Evolutionary conservation across 2,113 vertebrate genomes (phyloP), one percentile per base, ranked within the genome.

Genomic region (Hyla sarda): DNA sequence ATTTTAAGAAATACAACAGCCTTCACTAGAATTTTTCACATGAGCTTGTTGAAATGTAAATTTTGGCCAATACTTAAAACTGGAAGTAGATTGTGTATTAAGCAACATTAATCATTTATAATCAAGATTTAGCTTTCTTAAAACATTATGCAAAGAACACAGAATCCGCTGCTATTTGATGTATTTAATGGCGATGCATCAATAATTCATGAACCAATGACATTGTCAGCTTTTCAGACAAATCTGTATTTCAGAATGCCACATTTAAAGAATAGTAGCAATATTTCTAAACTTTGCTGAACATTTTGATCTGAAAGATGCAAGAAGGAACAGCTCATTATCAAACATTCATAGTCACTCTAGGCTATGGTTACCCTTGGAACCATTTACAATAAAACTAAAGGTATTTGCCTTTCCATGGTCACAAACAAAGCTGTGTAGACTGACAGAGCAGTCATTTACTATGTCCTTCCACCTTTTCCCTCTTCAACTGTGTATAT

Each of bases 31-130:
- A 21, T 28, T 37, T 34, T 62, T 28, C 3, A 17, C 13, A 54
- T 67, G 21, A 37, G 65, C 69, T 72, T 45, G 52, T 54, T 74
- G 69, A 83, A 74, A 83, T 45, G 82, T 17, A 58, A 58, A 60
- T 58, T 73, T 74, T 47, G 32, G 50, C 69, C 67, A 56, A 83
- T 72, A 72, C 30, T 56, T 72, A 56, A 71, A 50, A 71, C 37
- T 50, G 16, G 45, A 71, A 82, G 60, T 67, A 82, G 17, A 32
- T 67, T 71, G 32, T 41, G 41, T 52, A 82, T 72, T 54, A 71
- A 73, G 50, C 30, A 10, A n/a, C 54, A 65, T 84, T 1, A 75
- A 71, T 84, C 30, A 62, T 76, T 48, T 47, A 84, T 17, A 25
- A 19, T 28, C 30, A 45, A n/a, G n/a, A n/a, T 74, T 58, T 56